Percentiles rank a stretch among this genome's conserved stretches.
Conservation (phyloP, 1,140 invertebrate species). For the Saxidomus purpurata region DNA sequence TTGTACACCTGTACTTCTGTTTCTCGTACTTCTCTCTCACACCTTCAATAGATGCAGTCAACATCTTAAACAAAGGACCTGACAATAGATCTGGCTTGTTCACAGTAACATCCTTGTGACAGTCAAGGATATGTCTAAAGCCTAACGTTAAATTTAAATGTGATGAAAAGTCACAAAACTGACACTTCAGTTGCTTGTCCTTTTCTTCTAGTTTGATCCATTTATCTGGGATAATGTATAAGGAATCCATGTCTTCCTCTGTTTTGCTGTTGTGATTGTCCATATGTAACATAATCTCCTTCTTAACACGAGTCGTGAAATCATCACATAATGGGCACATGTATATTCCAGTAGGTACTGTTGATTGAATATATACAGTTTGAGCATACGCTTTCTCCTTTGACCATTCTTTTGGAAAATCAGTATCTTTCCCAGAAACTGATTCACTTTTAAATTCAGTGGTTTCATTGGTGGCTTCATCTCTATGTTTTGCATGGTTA, state of each 20-base stretch:
- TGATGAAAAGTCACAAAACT: not conserved
- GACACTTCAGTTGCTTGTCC: not conserved
- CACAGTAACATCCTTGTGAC: not conserved
- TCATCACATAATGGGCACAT: not conserved
- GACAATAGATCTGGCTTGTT: not conserved
- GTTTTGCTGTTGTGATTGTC: not conserved
- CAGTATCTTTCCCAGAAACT: not conserved
- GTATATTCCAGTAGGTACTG: not conserved
- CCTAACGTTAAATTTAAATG: not conserved
- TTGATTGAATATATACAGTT: not conserved
- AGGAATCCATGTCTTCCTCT: not conserved
- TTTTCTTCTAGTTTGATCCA: not conserved
- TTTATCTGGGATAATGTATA: not conserved
- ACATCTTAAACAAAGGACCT: not conserved
- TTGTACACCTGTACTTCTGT: not conserved
- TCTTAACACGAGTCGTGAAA: not conserved
- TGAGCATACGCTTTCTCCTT: not conserved
- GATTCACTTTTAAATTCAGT: not conserved
- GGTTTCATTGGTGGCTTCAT: not conserved
- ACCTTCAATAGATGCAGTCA: not conserved
- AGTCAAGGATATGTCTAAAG: not conserved
- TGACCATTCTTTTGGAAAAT: not conserved
- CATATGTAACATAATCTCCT: not conserved
- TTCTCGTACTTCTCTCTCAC: constrained; percentile 2
- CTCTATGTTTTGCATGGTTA: not conserved